phyloP scores from a whole-genome alignment of 2,888 invertebrate species.

The Xestoiulus laeticollis region DNA sequence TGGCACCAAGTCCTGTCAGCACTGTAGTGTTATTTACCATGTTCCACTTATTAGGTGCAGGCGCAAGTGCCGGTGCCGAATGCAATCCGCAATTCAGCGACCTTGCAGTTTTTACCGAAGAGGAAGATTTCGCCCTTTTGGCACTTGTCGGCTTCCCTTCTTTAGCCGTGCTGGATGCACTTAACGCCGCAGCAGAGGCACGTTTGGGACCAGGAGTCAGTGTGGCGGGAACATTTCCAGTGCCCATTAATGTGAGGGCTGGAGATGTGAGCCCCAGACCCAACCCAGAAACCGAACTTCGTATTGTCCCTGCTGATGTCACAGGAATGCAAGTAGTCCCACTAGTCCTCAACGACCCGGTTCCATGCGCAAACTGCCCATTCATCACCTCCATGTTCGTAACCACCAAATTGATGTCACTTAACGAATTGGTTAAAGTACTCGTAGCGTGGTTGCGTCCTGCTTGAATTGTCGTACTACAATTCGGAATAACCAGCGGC shows the following conservation, averaged over 20 bases:
- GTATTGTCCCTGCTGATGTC: constrained; percentile 23
- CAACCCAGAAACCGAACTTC: constrained; percentile 36
- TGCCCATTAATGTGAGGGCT: not conserved
- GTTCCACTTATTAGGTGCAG: constrained; percentile 44
- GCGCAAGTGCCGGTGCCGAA: constrained; percentile 38
- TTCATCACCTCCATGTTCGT: constrained; percentile 47
- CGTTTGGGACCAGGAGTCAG: constrained; percentile 43
- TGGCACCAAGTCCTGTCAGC: constrained; percentile 53
- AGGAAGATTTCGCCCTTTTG: constrained; percentile 46
- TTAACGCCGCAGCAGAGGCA: constrained; percentile 51
- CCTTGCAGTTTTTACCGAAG: constrained; percentile 38
- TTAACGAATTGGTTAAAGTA: not conserved
- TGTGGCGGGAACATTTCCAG: not conserved
- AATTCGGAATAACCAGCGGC: constrained; percentile 38
- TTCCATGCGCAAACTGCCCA: constrained; percentile 44
- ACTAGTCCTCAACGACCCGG: constrained; percentile 48
- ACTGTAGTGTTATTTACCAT: constrained; percentile 55
- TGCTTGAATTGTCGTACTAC: not conserved
- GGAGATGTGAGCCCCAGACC: constrained; percentile 40
- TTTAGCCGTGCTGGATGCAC: constrained; percentile 34
- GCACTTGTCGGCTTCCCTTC: constrained; percentile 27
- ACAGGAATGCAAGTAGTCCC: constrained; percentile 39
- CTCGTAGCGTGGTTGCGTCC: constrained; percentile 8
- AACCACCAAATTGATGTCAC: constrained; percentile 48
- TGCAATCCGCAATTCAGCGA: not conserved